Percentiles rank a stretch among this genome's conserved stretches.
Evolutionary conservation across 2,113 vertebrate genomes (phyloP).

Genomic region (Peromyscus californicus): DNA sequence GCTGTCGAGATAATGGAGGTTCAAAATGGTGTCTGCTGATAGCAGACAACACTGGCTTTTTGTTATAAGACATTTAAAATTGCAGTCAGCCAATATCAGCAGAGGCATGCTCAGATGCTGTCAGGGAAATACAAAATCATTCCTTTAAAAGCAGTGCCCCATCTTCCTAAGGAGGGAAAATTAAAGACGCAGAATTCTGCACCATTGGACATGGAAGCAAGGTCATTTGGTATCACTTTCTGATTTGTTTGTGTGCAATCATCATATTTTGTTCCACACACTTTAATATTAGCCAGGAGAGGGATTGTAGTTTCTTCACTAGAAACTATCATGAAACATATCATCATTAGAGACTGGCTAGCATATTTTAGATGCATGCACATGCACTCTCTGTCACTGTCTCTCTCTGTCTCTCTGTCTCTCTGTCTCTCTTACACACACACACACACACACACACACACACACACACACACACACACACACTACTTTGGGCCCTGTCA

Average conservation of each 20-base stretch:
- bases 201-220: background rate
- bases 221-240: background rate
- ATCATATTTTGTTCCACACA: conserved; percentile 20
- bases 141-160: background rate
- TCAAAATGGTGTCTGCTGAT: conserved; percentile 73
- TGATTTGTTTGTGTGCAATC: background rate
- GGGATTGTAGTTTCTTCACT: background rate
- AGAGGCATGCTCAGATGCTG: conserved; percentile 2
- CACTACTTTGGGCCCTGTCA: background rate
- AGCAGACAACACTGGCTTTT: conserved; percentile 44
- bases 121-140: background rate
- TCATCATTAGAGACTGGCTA: conserved; percentile 4
- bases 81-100: background rate
- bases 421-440: background rate
- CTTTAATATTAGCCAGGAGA: background rate
- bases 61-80: conserved; percentile 66
- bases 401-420: no score
- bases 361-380: background rate
- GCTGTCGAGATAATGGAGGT: conserved; percentile 54
- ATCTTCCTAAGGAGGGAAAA: background rate
- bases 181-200: conserved; percentile 14
- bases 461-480: background rate
- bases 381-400: background rate
- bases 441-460: background rate
- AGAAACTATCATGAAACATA: background rate